These are phyloP conservation scores for Thunnus maccoyii DNA, from an alignment of 2,113 vertebrate genomes.

Conservation along the genomic window DNA sequence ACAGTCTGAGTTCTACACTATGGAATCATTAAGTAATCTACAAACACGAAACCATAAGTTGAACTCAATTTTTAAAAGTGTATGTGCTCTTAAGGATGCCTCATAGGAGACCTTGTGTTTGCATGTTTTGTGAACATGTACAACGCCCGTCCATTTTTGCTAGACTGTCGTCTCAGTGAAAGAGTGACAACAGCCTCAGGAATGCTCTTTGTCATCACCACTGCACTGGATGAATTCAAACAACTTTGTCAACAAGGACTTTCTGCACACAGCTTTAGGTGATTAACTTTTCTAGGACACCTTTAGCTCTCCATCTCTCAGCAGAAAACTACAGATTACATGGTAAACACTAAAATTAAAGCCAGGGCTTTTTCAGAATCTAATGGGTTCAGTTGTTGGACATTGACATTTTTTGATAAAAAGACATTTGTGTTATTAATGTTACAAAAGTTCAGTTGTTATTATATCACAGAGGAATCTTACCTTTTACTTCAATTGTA, in stretches of 20 bases:
- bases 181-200: slow-evolving; percentile 75
- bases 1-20: neutral
- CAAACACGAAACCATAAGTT: neutral
- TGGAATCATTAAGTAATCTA: rapidly evolving
- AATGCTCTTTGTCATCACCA: slow-evolving; percentile 58
- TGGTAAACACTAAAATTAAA: slow-evolving; percentile 9
- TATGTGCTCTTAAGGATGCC: slow-evolving; percentile 3
- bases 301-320: slow-evolving; percentile 17
- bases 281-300: slow-evolving; percentile 38
- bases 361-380: neutral
- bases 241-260: slow-evolving; percentile 62
- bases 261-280: slow-evolving; percentile 51
- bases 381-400: neutral
- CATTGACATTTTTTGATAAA: neutral
- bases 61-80: slow-evolving; percentile 4
- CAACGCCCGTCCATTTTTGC: slow-evolving; percentile 64
- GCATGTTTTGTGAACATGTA: slow-evolving; percentile 51
- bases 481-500: slow-evolving; percentile 99
- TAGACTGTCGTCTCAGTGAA: slow-evolving; percentile 61
- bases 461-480: slow-evolving; percentile 26
- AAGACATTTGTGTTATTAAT: neutral
- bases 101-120: slow-evolving; percentile 20
- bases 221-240: slow-evolving; percentile 54
- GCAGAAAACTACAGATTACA: slow-evolving; percentile 29
- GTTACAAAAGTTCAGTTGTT: neutral